phyloP scores from a whole-genome alignment of 1,140 invertebrate genomes.

The Sycophila sp. region DNA sequence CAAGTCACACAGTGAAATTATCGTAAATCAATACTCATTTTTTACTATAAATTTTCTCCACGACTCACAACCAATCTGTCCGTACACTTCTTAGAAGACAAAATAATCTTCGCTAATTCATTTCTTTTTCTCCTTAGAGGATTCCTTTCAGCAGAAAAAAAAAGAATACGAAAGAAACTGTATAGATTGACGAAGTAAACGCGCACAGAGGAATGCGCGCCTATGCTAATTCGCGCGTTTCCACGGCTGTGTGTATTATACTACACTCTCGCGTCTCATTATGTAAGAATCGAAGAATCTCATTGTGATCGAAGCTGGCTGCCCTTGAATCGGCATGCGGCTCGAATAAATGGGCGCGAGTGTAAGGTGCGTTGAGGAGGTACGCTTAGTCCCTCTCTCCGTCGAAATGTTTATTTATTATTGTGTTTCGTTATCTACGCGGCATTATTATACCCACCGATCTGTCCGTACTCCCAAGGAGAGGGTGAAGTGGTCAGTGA shows the following conservation, averaged over 20 bases:
- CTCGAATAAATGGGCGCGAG: conserved; percentile 20
- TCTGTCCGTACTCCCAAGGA: neutral
- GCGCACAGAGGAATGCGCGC: too few relatives aligned
- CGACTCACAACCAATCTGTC: too few relatives aligned
- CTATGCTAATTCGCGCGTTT: too few relatives aligned
- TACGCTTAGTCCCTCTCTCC: neutral
- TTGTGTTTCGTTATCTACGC: neutral
- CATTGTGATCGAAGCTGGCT: conserved; percentile 28
- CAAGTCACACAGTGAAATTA: too few relatives aligned
- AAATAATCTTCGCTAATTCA: too few relatives aligned
- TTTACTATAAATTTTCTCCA: too few relatives aligned
- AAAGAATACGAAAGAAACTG: too few relatives aligned
- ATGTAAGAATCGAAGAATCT: conserved; percentile 32
- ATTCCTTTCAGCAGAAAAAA: too few relatives aligned
- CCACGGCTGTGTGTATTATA: neutral
- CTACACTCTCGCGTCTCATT: neutral
- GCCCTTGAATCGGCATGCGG: conserved; percentile 33
- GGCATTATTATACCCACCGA: neutral
- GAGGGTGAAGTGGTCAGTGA: neutral
- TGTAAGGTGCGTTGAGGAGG: conserved; percentile 21
- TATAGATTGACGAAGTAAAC: too few relatives aligned
- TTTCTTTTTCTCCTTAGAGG: too few relatives aligned
- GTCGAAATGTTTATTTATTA: conserved; percentile 26
- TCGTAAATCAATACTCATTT: too few relatives aligned
- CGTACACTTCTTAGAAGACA: too few relatives aligned